Evolutionary conservation across 1,140 invertebrate species (phyloP).

Genomic region (Plectus sambesii): DNA sequence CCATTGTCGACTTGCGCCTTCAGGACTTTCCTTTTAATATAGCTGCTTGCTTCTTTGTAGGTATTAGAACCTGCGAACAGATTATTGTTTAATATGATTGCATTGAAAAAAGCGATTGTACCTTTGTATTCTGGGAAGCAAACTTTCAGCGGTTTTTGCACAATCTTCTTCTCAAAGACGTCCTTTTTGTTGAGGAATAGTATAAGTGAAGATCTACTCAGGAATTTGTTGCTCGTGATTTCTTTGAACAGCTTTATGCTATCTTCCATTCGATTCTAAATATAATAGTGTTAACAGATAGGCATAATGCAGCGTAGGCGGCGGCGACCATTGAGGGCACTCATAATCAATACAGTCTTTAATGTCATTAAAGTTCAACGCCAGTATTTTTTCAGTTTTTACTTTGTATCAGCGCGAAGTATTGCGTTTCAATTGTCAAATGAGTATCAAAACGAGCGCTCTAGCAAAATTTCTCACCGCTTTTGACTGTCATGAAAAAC

Average conservation of each 20-base stretch:
- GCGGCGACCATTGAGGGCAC: no score
- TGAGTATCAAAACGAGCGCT: no score
- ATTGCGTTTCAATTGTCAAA: no score
- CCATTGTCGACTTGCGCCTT: conserved; percentile 11
- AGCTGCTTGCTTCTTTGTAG: conserved; percentile 14
- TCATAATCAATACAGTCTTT: no score
- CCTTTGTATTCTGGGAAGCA: conserved; percentile 28
- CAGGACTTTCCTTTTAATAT: conserved; percentile 11
- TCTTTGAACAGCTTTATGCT: conserved; percentile 24
- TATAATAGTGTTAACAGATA: no score
- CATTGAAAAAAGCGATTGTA: conserved; percentile 6
- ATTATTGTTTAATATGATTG: conserved; percentile 5
- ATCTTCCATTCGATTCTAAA: conserved; percentile 30
- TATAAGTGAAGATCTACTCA: conserved; percentile 23
- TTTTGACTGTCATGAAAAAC: no score
- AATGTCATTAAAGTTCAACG: no score
- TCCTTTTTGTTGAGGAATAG: conserved; percentile 33
- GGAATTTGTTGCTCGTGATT: conserved; percentile 27
- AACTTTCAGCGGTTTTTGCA: conserved; percentile 20
- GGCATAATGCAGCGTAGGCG: no score
- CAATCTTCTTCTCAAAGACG: conserved; percentile 27
- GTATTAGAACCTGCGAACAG: conserved; percentile 14
- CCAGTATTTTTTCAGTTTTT: no score
- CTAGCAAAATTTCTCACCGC: no score
- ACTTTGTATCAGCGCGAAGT: no score